Evolutionary conservation across 2,888 invertebrate genomes (phyloP).

Genomic region (Tipula confusa): DNA sequence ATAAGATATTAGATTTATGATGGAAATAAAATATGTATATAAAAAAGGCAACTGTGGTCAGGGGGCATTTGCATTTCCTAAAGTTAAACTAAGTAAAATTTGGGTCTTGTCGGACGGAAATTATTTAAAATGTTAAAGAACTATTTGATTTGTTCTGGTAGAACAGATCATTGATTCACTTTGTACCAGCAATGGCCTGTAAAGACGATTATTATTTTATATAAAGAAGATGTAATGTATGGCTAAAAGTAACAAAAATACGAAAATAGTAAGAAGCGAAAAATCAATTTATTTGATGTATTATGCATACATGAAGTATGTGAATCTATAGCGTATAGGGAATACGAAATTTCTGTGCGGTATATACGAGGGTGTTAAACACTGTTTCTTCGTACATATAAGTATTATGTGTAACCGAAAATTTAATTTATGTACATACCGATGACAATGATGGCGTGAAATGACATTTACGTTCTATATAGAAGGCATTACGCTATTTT

Average conservation of each 20-base stretch:
- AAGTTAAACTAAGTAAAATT: too few species aligned
- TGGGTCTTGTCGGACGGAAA: too few species aligned
- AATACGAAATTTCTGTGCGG: not conserved
- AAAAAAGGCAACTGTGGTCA: too few species aligned
- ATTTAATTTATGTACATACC: not conserved
- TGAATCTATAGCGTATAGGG: not conserved
- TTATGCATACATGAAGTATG: not conserved
- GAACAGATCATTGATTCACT: too few species aligned
- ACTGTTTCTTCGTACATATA: not conserved
- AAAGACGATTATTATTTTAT: too few species aligned
- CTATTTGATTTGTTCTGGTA: too few species aligned
- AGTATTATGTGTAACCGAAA: not conserved
- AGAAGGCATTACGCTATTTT: not conserved
- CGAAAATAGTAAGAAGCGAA: not conserved
- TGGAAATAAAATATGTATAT: not conserved
- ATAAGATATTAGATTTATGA: not conserved
- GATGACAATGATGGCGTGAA: not conserved
- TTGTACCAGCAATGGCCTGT: too few species aligned
- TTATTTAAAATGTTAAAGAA: too few species aligned
- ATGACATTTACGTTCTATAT: not conserved
- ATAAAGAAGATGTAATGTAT: not conserved
- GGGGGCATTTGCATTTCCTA: too few species aligned
- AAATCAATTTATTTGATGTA: slow-evolving; percentile 25
- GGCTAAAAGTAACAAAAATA: not conserved
- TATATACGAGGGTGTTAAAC: not conserved